Evolutionary conservation across 2,888 invertebrate species (phyloP).

Genomic region (Metallyticus violacea): DNA sequence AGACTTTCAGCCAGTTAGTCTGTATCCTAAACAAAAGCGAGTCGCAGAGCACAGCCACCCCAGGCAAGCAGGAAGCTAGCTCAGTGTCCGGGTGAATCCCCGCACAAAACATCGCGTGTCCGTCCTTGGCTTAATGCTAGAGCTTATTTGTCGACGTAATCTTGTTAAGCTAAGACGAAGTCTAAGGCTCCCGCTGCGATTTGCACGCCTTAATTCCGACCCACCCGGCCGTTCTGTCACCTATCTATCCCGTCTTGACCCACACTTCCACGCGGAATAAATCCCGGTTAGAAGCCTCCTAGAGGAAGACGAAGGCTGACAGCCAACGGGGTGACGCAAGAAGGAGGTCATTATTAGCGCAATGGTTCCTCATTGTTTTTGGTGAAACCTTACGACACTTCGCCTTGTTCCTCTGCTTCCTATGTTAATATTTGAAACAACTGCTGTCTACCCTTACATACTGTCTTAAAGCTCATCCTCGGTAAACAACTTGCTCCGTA

Average conservation of each 20-base stretch:
- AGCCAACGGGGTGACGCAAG: neutral
- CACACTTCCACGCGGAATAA: neutral
- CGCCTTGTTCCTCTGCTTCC: too few relatives aligned
- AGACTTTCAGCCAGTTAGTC: too few relatives aligned
- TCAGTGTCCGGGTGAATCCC: neutral
- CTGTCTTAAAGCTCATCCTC: too few relatives aligned
- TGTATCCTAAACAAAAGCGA: neutral
- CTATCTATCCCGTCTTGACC: neutral
- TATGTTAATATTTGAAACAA: too few relatives aligned
- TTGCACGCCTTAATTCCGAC: neutral
- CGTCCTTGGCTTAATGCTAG: neutral
- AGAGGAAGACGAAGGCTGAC: too few relatives aligned
- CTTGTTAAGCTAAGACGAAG: slow-evolving; percentile 28
- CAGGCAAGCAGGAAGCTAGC: neutral
- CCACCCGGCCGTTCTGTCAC: neutral
- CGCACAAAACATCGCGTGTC: neutral
- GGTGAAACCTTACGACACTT: neutral
- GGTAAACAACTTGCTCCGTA: too few relatives aligned
- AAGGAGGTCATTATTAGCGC: too few relatives aligned
- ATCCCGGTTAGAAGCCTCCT: neutral
- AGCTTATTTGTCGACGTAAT: slow-evolving; percentile 26
- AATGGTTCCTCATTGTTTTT: neutral
- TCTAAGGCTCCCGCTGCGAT: neutral
- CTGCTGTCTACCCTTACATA: too few relatives aligned
- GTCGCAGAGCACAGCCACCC: too few relatives aligned